Evolutionary conservation across 2,888 invertebrate species (phyloP), one percentile per base, ranked within the genome.

Genomic region (Acanthococcus lagerstroemiae): DNA sequence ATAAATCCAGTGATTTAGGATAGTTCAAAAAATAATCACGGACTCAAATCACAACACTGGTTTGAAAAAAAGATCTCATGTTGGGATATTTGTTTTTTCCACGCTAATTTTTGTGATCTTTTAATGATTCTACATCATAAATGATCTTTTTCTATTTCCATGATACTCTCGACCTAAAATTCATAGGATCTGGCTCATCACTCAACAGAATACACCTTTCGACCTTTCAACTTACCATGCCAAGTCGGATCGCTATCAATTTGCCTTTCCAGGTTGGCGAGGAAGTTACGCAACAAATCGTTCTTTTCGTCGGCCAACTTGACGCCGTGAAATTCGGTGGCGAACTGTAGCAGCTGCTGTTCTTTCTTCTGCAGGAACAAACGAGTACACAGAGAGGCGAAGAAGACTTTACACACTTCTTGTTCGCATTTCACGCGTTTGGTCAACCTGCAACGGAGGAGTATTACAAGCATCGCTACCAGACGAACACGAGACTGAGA

Each of bases 251-350:
- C 86, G 5, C 81, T 80, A 69, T 84, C 83, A 77, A 91, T 81
- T 73, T 87, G 84, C 1, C 81, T 77, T 70, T 84, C 83, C 66
- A 90, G 80, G 58, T 81, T 81, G 67, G 82, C 82, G 68, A 95
- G 82, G 73, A 92, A 92, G 70, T 84, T 85, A 70, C 90, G 88
- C 70, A 96, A 84, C 71, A 90, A 80, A 76, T 92, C 88, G 70
- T 90, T 90, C 76, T 93, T 94, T 78, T 95, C 95, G 74, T 96
- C 95, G 69, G 92, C 85, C 25, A 90, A 80, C 1, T 83, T 85
- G 0, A 91, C 81, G 24, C 84, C 81, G 67, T 86, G 83, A 76
- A 96, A 93, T 72, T 93, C 88, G 26, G 82, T 79, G 66, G 86
- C 86, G 73, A 95, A 93, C 72, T 83, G 81, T 68, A 84, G 79